Evolutionary conservation across 2,797 vertebrate species (phyloP).

Genomic region (Sitta carolinensis): DNA sequence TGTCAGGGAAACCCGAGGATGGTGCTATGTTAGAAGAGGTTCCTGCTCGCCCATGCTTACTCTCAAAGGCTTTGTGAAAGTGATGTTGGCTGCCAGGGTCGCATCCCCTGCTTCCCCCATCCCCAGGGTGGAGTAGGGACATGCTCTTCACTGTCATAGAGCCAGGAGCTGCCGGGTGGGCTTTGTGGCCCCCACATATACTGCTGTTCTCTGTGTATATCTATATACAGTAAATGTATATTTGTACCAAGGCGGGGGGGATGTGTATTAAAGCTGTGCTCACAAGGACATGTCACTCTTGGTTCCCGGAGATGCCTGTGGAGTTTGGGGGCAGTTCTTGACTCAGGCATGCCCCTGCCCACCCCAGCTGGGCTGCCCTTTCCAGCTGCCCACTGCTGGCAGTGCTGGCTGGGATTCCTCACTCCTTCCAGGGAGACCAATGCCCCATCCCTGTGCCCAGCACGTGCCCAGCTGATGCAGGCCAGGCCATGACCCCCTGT

Average conservation of each 20-base stretch:
- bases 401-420: background rate
- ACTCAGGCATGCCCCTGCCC: background rate
- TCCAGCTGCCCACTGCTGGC: background rate
- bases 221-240: slow-evolving; percentile 11
- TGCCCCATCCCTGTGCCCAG: background rate
- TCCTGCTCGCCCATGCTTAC: background rate
- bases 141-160: background rate
- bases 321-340: background rate
- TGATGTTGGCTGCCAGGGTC: accelerated
- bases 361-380: background rate
- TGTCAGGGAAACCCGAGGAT: slow-evolving; percentile 10
- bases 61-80: slow-evolving; percentile 20
- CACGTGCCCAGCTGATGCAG: background rate
- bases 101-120: background rate
- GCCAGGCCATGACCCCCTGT: background rate
- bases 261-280: slow-evolving; percentile 29
- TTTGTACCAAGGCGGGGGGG: background rate
- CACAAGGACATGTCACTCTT: background rate
- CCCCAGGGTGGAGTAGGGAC: background rate
- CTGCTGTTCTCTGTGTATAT: background rate
- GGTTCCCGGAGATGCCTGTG: accelerated
- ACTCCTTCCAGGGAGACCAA: background rate
- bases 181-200: background rate
- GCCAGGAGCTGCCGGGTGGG: background rate
- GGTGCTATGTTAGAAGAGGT: slow-evolving; percentile 48